These are phyloP conservation scores for Siniperca scherzeri DNA, from an alignment of 2,797 vertebrate genomes.

Conservation along the genomic window DNA sequence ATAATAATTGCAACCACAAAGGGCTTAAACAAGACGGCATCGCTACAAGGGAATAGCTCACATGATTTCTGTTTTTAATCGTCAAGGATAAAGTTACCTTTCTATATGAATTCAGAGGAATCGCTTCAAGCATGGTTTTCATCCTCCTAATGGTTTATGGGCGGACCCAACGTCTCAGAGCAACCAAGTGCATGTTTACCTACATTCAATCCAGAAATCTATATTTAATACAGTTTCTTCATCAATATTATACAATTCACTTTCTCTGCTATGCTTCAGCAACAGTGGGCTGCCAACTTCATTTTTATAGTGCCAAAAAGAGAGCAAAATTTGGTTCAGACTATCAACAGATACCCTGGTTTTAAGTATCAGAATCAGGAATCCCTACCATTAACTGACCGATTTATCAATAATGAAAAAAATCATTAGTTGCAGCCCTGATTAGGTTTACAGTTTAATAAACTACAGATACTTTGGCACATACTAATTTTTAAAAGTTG, in stretches of 20 bases:
- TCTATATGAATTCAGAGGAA: slow-evolving; percentile 35
- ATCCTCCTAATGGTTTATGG: slow-evolving; percentile 6
- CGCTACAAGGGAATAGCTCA: slow-evolving; percentile 9
- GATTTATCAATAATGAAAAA: neutral
- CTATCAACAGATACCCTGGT: neutral
- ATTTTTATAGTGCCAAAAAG: neutral
- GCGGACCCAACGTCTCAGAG: neutral
- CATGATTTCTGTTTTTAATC: slow-evolving; percentile 23
- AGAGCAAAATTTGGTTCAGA: neutral
- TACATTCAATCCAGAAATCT: neutral
- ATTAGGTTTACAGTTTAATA: neutral
- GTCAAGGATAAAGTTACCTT: slow-evolving; percentile 31
- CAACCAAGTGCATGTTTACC: neutral
- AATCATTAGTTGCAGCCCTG: neutral
- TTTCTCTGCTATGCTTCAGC: neutral
- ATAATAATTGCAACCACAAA: slow-evolving; percentile 46
- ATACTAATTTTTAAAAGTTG: neutral
- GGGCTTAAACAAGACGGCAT: slow-evolving; percentile 12
- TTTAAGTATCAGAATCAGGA: neutral
- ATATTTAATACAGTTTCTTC: neutral
- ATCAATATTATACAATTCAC: neutral
- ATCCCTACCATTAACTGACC: no score
- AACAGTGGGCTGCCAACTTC: neutral
- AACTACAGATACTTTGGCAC: neutral
- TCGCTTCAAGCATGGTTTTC: slow-evolving; percentile 15